Evolutionary conservation across 64 coral and sea anemone species (phyloP), one percentile per base, ranked within the genome.

Genomic region (Dendrophyllia cribrosa): DNA sequence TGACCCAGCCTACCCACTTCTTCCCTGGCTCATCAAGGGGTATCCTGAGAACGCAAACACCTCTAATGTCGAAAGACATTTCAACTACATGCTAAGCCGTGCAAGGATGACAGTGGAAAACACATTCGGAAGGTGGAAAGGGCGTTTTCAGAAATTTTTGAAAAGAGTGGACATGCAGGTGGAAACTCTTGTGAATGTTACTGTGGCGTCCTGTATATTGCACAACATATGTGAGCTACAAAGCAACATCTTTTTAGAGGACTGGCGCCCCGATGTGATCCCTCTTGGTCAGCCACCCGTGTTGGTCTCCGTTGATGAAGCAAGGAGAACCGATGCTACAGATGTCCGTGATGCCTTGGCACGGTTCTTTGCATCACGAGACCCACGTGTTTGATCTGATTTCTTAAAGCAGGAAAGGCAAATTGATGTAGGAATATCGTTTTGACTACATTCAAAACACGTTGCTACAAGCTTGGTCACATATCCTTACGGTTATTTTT

Each of bases 111-210:
- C 85, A 74, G 85, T 88, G 53, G 70, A 88, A 75, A 75, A 74
- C 63, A 78, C 58, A 51, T 89, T 89, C 48, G 73, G 72, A 77
- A 77, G 87, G 58, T 89, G 73, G 87, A 89, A 89, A 75, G 73
- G 72, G 12, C 58, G 72, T 64, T 89, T 89, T 13, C 70, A 51
- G 48, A 77, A 51, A 77, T 51, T 89, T n/a, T n/a, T n/a, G n/a
- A n/a, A n/a, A n/a, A n/a, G n/a, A n/a, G n/a, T 89, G n/a, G 47
- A 77, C 50, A 89, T 77, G 74, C 44, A 86, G 53, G 83, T 86
- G 43, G 61, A 24, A 70, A 53, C 66, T 48, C 44, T 86, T 64
- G 70, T 72, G 4, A 66, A 69, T 70, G 65, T 86, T 65, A 16
- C 22, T 52, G 83, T 72, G 23, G 83, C 66, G 24, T 86, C 83